These are phyloP conservation scores for Melipona bicolor DNA, from an alignment of 2,888 invertebrate genomes.

Conservation along the genomic window DNA sequence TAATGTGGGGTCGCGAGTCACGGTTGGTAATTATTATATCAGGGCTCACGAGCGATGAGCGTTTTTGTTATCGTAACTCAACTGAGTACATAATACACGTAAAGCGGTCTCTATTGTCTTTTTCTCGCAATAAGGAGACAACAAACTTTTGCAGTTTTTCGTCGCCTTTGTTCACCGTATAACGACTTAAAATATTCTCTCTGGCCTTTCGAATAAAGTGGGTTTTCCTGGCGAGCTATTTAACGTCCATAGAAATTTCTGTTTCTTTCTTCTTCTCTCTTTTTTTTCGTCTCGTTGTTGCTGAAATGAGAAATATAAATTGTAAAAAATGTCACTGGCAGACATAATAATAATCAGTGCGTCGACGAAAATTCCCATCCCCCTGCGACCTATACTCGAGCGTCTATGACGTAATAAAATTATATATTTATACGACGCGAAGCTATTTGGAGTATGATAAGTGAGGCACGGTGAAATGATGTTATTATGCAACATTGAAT, in stretches of 20 bases:
- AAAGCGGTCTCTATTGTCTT: conserved; percentile 55
- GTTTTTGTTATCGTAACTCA: conserved; percentile 62
- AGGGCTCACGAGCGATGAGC: conserved; percentile 34
- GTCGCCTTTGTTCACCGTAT: conserved; percentile 37
- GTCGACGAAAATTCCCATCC: conserved; percentile 56
- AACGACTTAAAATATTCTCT: conserved; percentile 59
- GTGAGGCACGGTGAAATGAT: conserved; percentile 50
- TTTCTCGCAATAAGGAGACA: conserved; percentile 50
- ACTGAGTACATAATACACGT: conserved; percentile 62
- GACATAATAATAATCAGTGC: conserved; percentile 59
- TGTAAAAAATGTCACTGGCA: conserved; percentile 40
- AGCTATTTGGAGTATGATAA: conserved; percentile 61
- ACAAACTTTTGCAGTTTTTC: conserved; percentile 54
- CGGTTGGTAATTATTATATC: conserved; percentile 70
- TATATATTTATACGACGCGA: conserved; percentile 62
- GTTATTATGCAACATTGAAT: conserved; percentile 53
- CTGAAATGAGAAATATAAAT: conserved; percentile 46
- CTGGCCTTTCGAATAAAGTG: conserved; percentile 47
- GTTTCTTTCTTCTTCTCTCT: not conserved
- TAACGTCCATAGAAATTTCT: conserved; percentile 45
- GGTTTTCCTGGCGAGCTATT: conserved; percentile 35
- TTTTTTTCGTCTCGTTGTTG: not conserved
- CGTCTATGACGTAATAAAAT: conserved; percentile 63
- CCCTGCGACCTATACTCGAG: conserved; percentile 48
- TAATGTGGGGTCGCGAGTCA: conserved; percentile 69